Evolutionary conservation across 2,113 vertebrate species (phyloP), one percentile per base, ranked within the genome.

Genomic region (Hystrix cristata): DNA sequence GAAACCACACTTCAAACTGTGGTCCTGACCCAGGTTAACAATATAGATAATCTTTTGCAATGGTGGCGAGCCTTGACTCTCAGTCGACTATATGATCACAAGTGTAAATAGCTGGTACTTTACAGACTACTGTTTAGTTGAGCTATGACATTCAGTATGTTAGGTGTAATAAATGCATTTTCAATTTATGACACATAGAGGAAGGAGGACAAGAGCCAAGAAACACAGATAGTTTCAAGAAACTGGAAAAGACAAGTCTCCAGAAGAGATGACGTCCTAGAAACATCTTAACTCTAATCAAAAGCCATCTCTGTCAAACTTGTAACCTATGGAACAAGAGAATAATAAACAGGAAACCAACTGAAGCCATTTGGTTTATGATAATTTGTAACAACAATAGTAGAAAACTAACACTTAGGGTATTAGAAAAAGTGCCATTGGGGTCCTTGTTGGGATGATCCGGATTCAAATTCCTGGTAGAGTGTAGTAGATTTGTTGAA

Each of bases 211-310:
- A 67, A 21, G 51, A 96, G 64, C 65, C 23, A 67, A 74, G 57
- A 27, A 71, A n/a, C 64, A 76, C 31, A 43, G 48, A 62, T 46
- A 31, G 7, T 74, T 27, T 81, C 38, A 64, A 65, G 34, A 51
- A 81, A 82, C 13, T 59, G 38, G 69, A 84, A 78, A 92, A 84
- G 78, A 46, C 60, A 92, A 53, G 74, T 51, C 60, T 92, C 72
- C 59, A 31, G 21, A 57, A 93, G 79, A 23, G 65, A 60, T 23
- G 6, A 59, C 60, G 25, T 29, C 29, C 79, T 53, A 19, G 4
- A 29, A 46, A 48, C 15, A 72, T 7, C n/a, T 71, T 78, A 38
- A 67, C 88, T 84, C 69, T 92, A 65, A 90, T n/a, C 31, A 74
- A 74, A 67, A 67, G 51, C 86, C 0, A 51, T 60, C 65, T 95